A percentile compares a stretch with the other conserved stretches of the same genome.
phyloP scores from a whole-genome alignment of 2,113 vertebrate genomes.

The Pipa parva region DNA sequence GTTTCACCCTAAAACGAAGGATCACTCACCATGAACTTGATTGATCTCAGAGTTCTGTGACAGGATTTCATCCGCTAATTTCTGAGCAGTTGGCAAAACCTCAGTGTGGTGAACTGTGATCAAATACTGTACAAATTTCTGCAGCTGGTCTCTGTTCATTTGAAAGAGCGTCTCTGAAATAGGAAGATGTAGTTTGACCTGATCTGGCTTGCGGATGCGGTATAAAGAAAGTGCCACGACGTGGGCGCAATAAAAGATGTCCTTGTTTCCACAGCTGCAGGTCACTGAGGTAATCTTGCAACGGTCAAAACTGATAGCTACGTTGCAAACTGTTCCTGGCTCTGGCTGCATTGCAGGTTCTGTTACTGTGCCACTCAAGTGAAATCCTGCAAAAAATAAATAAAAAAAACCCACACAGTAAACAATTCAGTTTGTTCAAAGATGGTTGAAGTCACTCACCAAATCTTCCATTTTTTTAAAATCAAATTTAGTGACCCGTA shows the following conservation, averaged over 20 bases:
- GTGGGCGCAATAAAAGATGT: slow-evolving; percentile 98
- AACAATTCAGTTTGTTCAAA: not conserved
- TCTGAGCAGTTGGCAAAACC: slow-evolving; percentile 95
- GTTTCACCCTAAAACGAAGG: slow-evolving; percentile 23
- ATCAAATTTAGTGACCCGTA: too few relatives aligned
- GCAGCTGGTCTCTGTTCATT: slow-evolving; percentile 97
- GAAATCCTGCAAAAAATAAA: slow-evolving; percentile 75
- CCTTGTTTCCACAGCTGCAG: slow-evolving; percentile 97
- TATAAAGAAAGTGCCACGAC: slow-evolving; percentile 96
- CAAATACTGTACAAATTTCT: slow-evolving; percentile 98
- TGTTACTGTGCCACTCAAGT: slow-evolving; percentile 95
- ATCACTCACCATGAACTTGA: slow-evolving; percentile 93
- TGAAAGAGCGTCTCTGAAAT: slow-evolving; percentile 98
- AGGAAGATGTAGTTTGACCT: slow-evolving; percentile 97
- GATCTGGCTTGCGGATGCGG: slow-evolving; percentile 94
- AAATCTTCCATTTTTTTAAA: too few relatives aligned
- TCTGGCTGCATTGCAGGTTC: slow-evolving; percentile 88
- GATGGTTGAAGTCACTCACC: too few relatives aligned
- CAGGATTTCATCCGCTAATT: slow-evolving; percentile 95
- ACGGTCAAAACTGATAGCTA: slow-evolving; percentile 98
- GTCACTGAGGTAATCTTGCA: slow-evolving; percentile 99
- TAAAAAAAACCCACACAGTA: not conserved
- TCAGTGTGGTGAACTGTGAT: slow-evolving; percentile 98
- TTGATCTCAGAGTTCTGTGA: slow-evolving; percentile 98
- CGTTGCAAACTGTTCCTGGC: slow-evolving; percentile 91